phyloP scores from a whole-genome alignment of 1,140 invertebrate genomes.

The Drosophila nigromelanica region DNA sequence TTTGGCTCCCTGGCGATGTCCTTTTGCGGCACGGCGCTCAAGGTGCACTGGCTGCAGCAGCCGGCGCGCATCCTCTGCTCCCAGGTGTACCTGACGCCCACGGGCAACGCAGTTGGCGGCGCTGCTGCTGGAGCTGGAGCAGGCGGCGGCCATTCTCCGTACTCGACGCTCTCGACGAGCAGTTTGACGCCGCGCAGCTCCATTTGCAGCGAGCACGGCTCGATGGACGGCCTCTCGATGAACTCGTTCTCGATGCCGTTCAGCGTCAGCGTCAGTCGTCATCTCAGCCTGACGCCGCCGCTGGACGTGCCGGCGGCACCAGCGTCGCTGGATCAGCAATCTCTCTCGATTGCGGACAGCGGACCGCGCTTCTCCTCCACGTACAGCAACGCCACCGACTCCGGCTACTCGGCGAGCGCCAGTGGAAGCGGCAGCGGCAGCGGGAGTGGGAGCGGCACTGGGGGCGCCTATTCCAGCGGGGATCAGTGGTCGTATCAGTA shows the following conservation, averaged over 20 bases:
- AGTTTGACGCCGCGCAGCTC: conserved; percentile 76
- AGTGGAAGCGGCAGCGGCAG: too few species aligned
- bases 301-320: conserved; percentile 65
- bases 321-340: conserved; percentile 55
- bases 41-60: conserved; percentile 90
- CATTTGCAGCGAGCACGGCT: conserved; percentile 77
- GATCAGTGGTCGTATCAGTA: conserved; percentile 83
- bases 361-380: conserved; percentile 74
- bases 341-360: conserved; percentile 60
- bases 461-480: too few species aligned
- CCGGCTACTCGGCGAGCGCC: conserved; percentile 76
- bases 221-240: conserved; percentile 78
- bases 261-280: conserved; percentile 69
- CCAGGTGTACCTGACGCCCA: conserved; percentile 86
- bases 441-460: too few species aligned
- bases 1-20: conserved; percentile 95
- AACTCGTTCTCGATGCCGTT: conserved; percentile 82
- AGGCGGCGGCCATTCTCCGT: conserved; percentile 64
- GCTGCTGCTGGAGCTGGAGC: neutral
- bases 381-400: conserved; percentile 82
- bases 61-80: conserved; percentile 89
- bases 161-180: conserved; percentile 76
- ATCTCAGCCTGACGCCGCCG: conserved; percentile 75
- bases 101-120: conserved; percentile 20
- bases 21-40: conserved; percentile 92